Base-by-base conservation (phyloP, 2,113 vertebrate genomes). In the Todiramphus saurophagus region DNA sequence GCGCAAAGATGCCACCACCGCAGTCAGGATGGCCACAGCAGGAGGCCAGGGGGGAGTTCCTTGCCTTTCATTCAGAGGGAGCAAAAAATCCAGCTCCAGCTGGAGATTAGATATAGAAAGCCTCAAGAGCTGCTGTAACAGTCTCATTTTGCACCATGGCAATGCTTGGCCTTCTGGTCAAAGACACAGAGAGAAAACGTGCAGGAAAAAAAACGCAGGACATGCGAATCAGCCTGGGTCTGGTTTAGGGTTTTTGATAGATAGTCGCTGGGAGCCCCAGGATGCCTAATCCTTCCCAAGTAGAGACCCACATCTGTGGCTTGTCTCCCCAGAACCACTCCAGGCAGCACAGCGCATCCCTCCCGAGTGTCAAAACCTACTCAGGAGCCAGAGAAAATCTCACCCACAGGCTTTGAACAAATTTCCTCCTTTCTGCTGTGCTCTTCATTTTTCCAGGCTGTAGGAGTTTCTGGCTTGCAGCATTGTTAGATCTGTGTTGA, bases 361-460 rank as follows among this genome's bases (percentile, higher is more conserved):
- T 67, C 80, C 43, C 1, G 0, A 25, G 43, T 53, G 72, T 76
- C 93, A 92, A 95, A 95, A 88, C 82, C 68, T 67, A 53, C 90
- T 80, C 82, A 30, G 83, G 72, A 94, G 68, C 68, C 86, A 58
- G 35, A 76, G 77, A 69, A 90, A 63, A 87, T 59, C 80, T 93
- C 83, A 87, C 87, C 93, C 94, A 93, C 83, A 37, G 64, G 69
- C 51, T 83, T 31, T 76, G 73, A 91, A 37, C 66, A 87, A n/a
- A 74, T 84, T 78, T 50, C 35, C 74, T 93, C 27, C 18, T 89
- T 91, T 95, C 69, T 90, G 83, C 93, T 73, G 58, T 35, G 39
- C 62, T 81, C 21, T 79, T 79, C 4, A 0, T 66, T 89, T 89
- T 94, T 58, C 48, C 88, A 70, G 44, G 80, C 80, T 44, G 80